Evolutionary conservation across 2,888 invertebrate species (phyloP), one percentile per base, ranked within the genome.

Genomic region (Amphipyra berbera): DNA sequence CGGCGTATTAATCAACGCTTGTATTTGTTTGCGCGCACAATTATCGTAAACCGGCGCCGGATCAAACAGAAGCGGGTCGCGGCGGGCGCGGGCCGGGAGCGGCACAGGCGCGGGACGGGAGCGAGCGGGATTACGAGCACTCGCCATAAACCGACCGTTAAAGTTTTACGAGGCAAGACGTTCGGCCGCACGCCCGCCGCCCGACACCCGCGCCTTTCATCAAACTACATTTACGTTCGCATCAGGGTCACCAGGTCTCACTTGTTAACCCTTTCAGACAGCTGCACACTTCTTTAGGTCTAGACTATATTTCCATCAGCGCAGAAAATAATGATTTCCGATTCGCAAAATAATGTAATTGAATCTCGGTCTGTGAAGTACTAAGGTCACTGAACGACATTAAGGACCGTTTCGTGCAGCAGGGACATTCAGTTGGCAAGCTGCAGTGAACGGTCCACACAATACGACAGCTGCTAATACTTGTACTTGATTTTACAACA

Each of bases 1-100:
- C 54, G 59, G 57, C 42, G 50, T 53, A 57, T 66, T 69, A 61
- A 67, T 67, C 54, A 76, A 56, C 46, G 47, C 30, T 56, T 54
- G 49, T 63, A 21, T 57, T 66, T 63, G 58, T 69, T 62, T 61
- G 40, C 21, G 21, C 44, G 50, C 57, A 48, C 52, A 58, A 66
- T 66, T 63, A 58, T 63, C 59, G 53, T 68, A 68, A 68, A 72
- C 40, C 50, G 15, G 30, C 41, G 12, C 15, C 7, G 53, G 53
- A 62, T 66, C 66, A 66, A 73, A 61, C 37, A 46, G 46, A 21
- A 70, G 42, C 14, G 10, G 15, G 8, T 40, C 35, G 55, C 6
- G 6, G 8, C 15, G 14, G 12, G 35, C 21, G 3, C n/a, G 33
- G n/a, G 8, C 9, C 46, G 40, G 49, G 21, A 5, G 15, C 15